A percentile compares a stretch with the other conserved stretches of the same genome.
Evolutionary conservation across 2,113 vertebrate genomes (phyloP).

Genomic region (Mustela lutreola): DNA sequence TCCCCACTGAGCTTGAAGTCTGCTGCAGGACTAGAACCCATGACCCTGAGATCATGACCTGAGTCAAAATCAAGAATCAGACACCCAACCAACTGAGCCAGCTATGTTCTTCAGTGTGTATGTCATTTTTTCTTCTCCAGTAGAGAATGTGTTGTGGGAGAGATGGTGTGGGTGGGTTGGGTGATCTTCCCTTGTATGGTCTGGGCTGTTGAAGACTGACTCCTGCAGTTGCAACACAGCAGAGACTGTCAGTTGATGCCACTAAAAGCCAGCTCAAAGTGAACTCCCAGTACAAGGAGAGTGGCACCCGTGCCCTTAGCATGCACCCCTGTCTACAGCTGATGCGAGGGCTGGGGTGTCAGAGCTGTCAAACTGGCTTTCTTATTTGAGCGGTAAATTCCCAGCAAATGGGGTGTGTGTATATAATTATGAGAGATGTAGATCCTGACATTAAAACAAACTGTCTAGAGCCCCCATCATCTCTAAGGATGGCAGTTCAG

Average conservation of each 20-base stretch:
- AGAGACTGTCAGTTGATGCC: background rate
- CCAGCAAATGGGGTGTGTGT: conserved; percentile 68
- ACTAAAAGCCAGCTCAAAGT: background rate
- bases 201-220: background rate
- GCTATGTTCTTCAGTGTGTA: background rate
- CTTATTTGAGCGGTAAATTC: background rate
- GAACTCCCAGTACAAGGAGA: background rate
- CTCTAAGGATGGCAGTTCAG: background rate
- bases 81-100: background rate
- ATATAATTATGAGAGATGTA: conserved; percentile 76
- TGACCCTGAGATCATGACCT: background rate
- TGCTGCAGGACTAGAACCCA: background rate
- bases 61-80: background rate
- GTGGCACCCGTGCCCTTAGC: conserved; percentile 22
- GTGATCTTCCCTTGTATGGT: background rate
- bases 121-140: background rate
- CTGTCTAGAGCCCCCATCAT: conserved; percentile 35
- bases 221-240: background rate
- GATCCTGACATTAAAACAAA: conserved; percentile 77
- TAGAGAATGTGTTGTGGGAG: background rate
- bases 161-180: fast-evolving
- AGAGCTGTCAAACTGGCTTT: conserved; percentile 43
- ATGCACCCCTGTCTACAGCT: background rate
- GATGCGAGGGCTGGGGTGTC: background rate
- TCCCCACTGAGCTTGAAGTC: background rate